phyloP scores from a whole-genome alignment of 2,797 vertebrate genomes.

The Macrochelys suwanniensis region DNA sequence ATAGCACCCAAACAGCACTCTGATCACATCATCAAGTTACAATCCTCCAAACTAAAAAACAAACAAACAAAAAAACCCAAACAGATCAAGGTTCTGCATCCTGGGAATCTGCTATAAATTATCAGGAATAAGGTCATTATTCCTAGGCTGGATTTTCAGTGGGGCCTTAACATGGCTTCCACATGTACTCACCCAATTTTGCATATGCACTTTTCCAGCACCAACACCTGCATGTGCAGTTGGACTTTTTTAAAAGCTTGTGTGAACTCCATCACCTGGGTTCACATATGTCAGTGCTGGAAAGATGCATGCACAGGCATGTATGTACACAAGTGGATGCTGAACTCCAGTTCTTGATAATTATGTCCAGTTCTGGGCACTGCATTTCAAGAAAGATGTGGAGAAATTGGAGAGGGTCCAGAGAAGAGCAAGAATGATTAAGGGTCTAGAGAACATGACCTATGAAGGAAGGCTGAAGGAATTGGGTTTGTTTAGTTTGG shows the following conservation, averaged over 20 bases:
- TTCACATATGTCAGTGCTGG: background rate
- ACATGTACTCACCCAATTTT: background rate
- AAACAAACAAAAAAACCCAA: no score
- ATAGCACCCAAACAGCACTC: background rate
- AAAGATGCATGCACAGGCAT: background rate
- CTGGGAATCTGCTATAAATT: background rate
- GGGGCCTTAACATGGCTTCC: background rate
- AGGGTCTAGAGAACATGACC: no score
- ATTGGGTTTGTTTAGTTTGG: no score
- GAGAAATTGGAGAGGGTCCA: no score
- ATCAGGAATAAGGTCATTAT: background rate
- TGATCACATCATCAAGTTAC: background rate
- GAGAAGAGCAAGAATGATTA: no score
- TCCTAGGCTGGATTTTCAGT: background rate
- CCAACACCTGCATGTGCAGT: background rate
- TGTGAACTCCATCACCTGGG: background rate
- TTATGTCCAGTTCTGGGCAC: no score
- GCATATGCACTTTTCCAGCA: background rate
- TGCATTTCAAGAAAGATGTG: no score
- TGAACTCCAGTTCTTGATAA: background rate
- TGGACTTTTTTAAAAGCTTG: background rate
- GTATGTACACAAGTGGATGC: background rate
- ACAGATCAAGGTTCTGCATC: background rate
- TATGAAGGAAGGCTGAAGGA: no score
- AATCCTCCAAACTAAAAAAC: background rate